Evolutionary conservation across 92 coral and sea anemone species (phyloP).

Genomic region (Micromussa lordhowensis): DNA sequence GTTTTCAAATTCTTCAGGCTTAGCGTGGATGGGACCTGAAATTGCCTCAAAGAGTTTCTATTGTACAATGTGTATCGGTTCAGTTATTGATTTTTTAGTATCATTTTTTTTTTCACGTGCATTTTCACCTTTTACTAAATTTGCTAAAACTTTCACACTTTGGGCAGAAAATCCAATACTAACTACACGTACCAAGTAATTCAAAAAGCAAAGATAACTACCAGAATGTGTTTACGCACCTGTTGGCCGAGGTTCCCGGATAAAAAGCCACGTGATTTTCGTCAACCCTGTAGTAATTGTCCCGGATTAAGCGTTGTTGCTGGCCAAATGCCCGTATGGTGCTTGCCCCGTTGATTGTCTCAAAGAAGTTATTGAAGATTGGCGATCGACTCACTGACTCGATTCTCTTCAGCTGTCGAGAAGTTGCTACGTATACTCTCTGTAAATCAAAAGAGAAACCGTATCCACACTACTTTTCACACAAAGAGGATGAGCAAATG

Average conservation of each 20-base stretch:
- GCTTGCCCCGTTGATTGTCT: conserved; percentile 83
- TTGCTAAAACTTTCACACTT: no score
- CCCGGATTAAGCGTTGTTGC: conserved; percentile 84
- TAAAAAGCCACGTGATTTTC: conserved; percentile 88
- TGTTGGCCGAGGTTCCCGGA: conserved; percentile 79
- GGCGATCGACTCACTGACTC: conserved; percentile 96
- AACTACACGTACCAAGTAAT: no score
- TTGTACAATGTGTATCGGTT: no score
- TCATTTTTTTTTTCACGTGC: no score
- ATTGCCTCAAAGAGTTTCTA: no score
- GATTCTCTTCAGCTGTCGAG: conserved; percentile 92
- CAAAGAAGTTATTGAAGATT: conserved; percentile 91
- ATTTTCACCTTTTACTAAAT: no score
- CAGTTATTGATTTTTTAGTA: no score
- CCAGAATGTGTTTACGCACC: conserved; percentile 43
- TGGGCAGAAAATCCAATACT: no score
- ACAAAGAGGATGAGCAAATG: neutral
- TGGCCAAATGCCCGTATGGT: conserved; percentile 89
- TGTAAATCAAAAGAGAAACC: conserved; percentile 36
- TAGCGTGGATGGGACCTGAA: no score
- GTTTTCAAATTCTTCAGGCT: no score
- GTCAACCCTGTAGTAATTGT: conserved; percentile 85
- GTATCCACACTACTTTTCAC: neutral
- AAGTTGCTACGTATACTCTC: conserved; percentile 86
- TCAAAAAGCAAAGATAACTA: no score